A percentile compares a stretch with the other conserved stretches of the same genome.
Conservation (phyloP, 1,140 invertebrate species). For the Nylanderia fulva region DNA sequence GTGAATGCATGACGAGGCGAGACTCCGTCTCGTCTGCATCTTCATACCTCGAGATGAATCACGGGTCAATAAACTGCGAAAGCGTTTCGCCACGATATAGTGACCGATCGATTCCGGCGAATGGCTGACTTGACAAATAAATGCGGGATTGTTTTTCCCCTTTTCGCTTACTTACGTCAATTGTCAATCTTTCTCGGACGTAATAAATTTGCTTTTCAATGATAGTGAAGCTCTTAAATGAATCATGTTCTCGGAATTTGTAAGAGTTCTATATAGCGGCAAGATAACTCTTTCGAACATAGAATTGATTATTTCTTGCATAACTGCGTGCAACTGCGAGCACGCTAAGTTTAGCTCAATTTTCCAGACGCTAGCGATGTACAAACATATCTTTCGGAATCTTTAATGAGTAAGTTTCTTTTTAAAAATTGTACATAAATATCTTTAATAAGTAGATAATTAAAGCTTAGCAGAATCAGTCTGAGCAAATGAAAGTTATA, state of each 20-base stretch:
- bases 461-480: background rate
- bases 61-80: constrained; percentile 8
- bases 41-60: constrained; percentile 11
- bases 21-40: constrained; percentile 13
- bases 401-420: constrained; percentile 22
- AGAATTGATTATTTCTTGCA: constrained; percentile 10
- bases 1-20: constrained; percentile 10
- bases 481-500: background rate
- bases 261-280: background rate
- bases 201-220: background rate
- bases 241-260: background rate
- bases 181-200: background rate
- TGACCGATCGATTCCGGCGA: constrained; percentile 9
- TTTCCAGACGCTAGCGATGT: constrained; percentile 20
- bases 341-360: constrained; percentile 23
- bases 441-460: background rate
- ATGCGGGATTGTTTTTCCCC: constrained; percentile 4
- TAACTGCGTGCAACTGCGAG: background rate
- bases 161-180: background rate
- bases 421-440: background rate
- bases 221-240: background rate
- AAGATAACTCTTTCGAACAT: background rate
- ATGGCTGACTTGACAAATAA: background rate
- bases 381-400: constrained; percentile 24
- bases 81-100: background rate